A percentile compares a stretch with the other conserved stretches of the same genome.
phyloP scores from a whole-genome alignment of 2,888 invertebrate genomes.

The Lordiphosa fenestrarum region DNA sequence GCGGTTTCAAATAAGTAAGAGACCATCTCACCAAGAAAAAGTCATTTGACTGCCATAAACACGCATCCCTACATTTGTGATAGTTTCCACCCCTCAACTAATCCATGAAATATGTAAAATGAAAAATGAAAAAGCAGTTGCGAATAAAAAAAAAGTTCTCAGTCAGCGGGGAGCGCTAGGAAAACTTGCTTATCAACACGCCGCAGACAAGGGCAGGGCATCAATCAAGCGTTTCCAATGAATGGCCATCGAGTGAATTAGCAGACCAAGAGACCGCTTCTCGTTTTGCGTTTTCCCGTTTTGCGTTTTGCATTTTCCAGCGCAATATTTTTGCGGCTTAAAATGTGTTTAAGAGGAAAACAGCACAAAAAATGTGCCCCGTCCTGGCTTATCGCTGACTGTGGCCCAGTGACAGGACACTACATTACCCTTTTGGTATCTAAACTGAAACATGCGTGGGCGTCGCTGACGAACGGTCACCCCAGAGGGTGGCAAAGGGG shows the following conservation, averaged over 20 bases:
- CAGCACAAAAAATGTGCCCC: conserved; percentile 14
- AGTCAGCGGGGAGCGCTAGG: conserved; percentile 2
- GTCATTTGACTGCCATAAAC: no score
- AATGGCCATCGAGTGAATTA: conserved; percentile 76
- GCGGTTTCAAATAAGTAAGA: no score
- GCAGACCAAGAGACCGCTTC: conserved; percentile 56
- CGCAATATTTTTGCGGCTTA: conserved; percentile 73
- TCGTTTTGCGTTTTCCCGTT: neutral
- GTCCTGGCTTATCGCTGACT: conserved; percentile 61
- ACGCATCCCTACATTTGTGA: conserved; percentile 46
- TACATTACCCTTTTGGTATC: conserved; percentile 72
- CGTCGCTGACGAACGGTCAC: conserved; percentile 56
- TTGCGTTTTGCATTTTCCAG: neutral
- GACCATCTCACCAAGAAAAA: no score
- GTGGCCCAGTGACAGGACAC: conserved; percentile 76
- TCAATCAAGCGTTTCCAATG: conserved; percentile 78
- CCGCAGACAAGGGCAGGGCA: conserved; percentile 71
- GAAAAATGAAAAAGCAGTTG: conserved; percentile 66
- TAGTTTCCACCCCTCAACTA: conserved; percentile 40
- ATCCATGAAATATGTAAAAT: conserved; percentile 66
- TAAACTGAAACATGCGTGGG: conserved; percentile 64
- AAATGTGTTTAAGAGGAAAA: conserved; percentile 52
- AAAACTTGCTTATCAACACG: conserved; percentile 64
- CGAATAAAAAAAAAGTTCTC: conserved; percentile 29
- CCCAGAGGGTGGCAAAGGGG: conserved; percentile 46